phyloP scores from a whole-genome alignment of 2,113 vertebrate genomes.

The Lepus americanus region DNA sequence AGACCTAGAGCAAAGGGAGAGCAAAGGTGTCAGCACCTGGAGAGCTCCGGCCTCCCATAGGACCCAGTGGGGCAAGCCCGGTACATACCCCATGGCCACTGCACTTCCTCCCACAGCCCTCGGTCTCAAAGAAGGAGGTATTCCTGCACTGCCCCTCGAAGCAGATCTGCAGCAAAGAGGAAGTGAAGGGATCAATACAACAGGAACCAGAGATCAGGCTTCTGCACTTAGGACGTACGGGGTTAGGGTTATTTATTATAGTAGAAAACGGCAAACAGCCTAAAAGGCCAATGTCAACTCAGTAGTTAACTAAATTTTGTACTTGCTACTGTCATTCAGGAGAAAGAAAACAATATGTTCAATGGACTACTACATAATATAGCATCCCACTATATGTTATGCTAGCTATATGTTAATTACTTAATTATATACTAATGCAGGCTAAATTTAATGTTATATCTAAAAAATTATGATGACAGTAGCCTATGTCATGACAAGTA shows the following conservation, averaged over 20 bases:
- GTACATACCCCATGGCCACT: constrained; percentile 92
- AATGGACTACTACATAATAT: not conserved
- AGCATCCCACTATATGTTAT: not conserved
- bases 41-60: not conserved
- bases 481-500: not conserved
- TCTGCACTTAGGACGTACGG: not conserved
- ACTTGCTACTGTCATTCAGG: not conserved
- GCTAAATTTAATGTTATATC: constrained; percentile 23
- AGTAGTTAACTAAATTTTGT: not conserved
- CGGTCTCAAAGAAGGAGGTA: constrained; percentile 93
- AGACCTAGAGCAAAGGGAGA: constrained; percentile 88
- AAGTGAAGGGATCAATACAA: not conserved
- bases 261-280: not conserved
- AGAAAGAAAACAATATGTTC: not conserved
- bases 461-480: constrained; percentile 11
- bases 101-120: constrained; percentile 93
- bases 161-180: constrained; percentile 91
- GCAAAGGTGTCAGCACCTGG: not conserved
- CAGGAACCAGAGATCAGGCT: too few relatives aligned
- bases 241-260: not conserved
- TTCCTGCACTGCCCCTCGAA: constrained; percentile 96
- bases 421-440: not conserved
- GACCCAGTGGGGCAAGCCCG: not conserved
- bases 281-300: not conserved
- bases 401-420: not conserved